Evolutionary conservation across 2,797 vertebrate species (phyloP).

Genomic region (Acipenser transmontanus): DNA sequence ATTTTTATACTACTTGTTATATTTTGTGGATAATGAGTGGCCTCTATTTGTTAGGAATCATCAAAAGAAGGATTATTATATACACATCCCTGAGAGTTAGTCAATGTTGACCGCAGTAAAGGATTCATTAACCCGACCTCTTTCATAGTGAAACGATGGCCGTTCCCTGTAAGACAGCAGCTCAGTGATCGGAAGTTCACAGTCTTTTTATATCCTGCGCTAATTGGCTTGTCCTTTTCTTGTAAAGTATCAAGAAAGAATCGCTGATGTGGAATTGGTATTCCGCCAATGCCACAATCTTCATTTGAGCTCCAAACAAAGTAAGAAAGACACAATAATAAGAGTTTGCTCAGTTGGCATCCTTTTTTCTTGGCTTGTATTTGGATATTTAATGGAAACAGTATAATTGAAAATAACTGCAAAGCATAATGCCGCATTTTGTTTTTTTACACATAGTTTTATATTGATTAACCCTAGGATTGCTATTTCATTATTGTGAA

Average conservation of each 20-base stretch:
- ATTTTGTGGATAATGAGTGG: conserved; percentile 8
- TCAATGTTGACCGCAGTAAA: conserved; percentile 6
- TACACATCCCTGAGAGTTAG: background rate
- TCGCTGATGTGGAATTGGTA: background rate
- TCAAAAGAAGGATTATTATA: background rate
- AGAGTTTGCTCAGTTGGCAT: too few species aligned
- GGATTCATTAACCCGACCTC: conserved; percentile 4
- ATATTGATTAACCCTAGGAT: too few species aligned
- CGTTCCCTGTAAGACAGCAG: background rate
- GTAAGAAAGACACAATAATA: too few species aligned
- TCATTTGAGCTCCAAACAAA: too few species aligned
- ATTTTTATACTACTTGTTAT: too few species aligned
- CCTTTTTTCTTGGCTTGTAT: too few species aligned
- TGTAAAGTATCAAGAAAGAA: background rate
- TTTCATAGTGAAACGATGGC: conserved; percentile 8
- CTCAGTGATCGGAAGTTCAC: background rate
- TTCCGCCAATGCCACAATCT: too few species aligned
- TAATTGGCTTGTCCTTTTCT: conserved; percentile 1
- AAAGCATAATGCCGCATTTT: too few species aligned
- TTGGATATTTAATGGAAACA: too few species aligned
- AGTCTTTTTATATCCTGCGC: background rate
- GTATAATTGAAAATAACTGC: too few species aligned
- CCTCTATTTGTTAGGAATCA: background rate
- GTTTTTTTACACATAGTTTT: too few species aligned
- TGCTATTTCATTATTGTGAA: too few species aligned